phyloP scores from a whole-genome alignment of 2,888 invertebrate genomes.

The Machimus atricapillus region DNA sequence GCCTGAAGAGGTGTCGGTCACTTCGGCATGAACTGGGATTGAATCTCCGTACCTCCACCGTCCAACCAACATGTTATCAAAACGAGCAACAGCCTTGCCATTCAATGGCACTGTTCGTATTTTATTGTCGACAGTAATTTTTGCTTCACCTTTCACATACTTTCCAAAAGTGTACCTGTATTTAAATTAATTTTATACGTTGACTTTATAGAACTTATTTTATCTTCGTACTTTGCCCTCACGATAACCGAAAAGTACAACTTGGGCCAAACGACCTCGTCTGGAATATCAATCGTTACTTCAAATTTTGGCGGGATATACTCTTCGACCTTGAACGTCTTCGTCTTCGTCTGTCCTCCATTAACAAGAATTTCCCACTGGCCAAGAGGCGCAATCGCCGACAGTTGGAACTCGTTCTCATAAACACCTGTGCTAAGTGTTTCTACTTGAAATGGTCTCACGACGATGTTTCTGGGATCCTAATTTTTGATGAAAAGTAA shows the following conservation, averaged over 20 bases:
- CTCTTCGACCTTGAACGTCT: slow-evolving; percentile 73
- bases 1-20: slow-evolving; percentile 86
- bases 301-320: slow-evolving; percentile 90
- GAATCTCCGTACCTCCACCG: not conserved
- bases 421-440: slow-evolving; percentile 74
- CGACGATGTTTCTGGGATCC: slow-evolving; percentile 77
- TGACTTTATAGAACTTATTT: not conserved
- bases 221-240: slow-evolving; percentile 73
- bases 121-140: slow-evolving; percentile 66
- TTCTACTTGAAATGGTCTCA: slow-evolving; percentile 67
- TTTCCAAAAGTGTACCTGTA: slow-evolving; percentile 83
- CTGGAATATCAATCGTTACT: slow-evolving; percentile 78
- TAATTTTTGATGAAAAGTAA: slow-evolving; percentile 52
- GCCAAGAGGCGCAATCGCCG: slow-evolving; percentile 80
- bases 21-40: slow-evolving; percentile 52
- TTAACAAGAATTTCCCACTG: slow-evolving; percentile 74
- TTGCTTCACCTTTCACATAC: slow-evolving; percentile 84
- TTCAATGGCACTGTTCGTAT: slow-evolving; percentile 74
- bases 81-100: slow-evolving; percentile 73
- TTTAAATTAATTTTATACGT: not conserved
- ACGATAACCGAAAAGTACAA: slow-evolving; percentile 77
- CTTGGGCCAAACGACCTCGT: slow-evolving; percentile 80
- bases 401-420: slow-evolving; percentile 74
- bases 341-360: slow-evolving; percentile 61
- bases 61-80: slow-evolving; percentile 63